These are phyloP conservation scores for Danio albolineatus DNA, from an alignment of 2,797 vertebrate species.

Conservation along the genomic window DNA sequence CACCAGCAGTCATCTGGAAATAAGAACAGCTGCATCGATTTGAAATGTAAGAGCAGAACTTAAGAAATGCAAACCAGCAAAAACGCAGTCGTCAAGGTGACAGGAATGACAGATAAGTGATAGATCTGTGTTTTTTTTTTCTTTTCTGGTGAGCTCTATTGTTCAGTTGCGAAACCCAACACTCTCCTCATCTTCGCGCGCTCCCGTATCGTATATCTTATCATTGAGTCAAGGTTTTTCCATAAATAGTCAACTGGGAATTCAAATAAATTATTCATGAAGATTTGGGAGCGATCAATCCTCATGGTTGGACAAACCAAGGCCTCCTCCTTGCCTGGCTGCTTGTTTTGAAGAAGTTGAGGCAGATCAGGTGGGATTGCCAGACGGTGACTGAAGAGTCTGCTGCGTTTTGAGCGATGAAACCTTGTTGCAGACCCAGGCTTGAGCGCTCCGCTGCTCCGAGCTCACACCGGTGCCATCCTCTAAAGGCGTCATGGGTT, in stretches of 20 bases:
- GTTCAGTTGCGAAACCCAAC: slow-evolving; percentile 32
- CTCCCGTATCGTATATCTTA: slow-evolving; percentile 36
- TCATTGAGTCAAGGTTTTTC: slow-evolving; percentile 51
- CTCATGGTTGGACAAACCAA: slow-evolving; percentile 42
- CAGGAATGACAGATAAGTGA: slow-evolving; percentile 21
- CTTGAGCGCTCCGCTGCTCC: slow-evolving; percentile 23
- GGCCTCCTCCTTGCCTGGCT: slow-evolving; percentile 19
- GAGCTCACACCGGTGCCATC: slow-evolving; percentile 13
- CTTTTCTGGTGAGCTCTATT: neutral
- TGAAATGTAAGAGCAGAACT: neutral
- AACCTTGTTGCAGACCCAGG: slow-evolving; percentile 30
- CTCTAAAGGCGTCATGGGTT: slow-evolving; percentile 41
- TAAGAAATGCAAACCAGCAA: neutral
- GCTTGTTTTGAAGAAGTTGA: slow-evolving; percentile 36
- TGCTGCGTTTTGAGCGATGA: slow-evolving; percentile 19
- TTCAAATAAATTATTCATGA: slow-evolving; percentile 50
- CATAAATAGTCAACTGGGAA: slow-evolving; percentile 50
- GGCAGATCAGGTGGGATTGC: slow-evolving; percentile 21
- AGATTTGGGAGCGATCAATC: slow-evolving; percentile 40
- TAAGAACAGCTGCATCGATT: neutral
- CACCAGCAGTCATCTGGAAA: neutral
- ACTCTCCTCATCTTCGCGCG: neutral
- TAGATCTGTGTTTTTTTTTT: neutral
- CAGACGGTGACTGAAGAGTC: slow-evolving; percentile 37
- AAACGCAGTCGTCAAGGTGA: slow-evolving; percentile 36